Evolutionary conservation across 2,113 vertebrate genomes (phyloP), one percentile per base, ranked within the genome.

Genomic region (Mugil cephalus): DNA sequence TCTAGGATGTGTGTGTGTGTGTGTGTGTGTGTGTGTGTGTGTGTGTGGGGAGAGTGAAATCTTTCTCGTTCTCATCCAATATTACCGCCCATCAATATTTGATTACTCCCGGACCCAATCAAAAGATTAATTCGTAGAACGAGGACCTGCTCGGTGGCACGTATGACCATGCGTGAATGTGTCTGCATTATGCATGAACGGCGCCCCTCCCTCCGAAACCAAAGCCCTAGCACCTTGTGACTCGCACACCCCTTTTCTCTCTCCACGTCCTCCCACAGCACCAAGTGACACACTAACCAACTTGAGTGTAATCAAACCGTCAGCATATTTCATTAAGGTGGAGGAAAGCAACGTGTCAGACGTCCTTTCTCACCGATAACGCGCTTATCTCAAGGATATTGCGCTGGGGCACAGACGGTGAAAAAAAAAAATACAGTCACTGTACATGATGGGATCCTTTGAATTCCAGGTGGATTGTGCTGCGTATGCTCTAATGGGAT

Each of bases 121-220:
- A 82, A 80, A 86, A 85, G 86, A 93, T 92, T 89, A 88, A 93
- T 93, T 91, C 85, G 82, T 80, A 82, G 75, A 85, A 69, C 10
- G 6, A 60, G 52, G 78, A 84, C 68, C 80, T 89, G 90, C 88
- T 90, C 88, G 75, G 82, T 89, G 79, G 77, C 87, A 87, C 86
- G 85, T 89, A 82, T 87, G 83, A 87, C 82, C 80, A 69, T 83
- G 74, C 45, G 55, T 46, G 69, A 83, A 80, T 66, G 64, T 74
- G 77, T 89, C 80, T 93, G 83, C 90, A 93, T 93, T 91, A 93
- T 93, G 88, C 81, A 93, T 93, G 92, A 92, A 75, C 35, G 40
- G 7, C 12, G 39, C 66, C 73, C 24, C 13, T 19, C 13, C 52
- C 46, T 39, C 5, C 38, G n/a, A 19, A 24, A 62, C 8, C 24